A percentile compares a stretch with the other conserved stretches of the same genome.
Conservation (phyloP, 2,888 invertebrate genomes). For the Nipponacmea schrenckii region DNA sequence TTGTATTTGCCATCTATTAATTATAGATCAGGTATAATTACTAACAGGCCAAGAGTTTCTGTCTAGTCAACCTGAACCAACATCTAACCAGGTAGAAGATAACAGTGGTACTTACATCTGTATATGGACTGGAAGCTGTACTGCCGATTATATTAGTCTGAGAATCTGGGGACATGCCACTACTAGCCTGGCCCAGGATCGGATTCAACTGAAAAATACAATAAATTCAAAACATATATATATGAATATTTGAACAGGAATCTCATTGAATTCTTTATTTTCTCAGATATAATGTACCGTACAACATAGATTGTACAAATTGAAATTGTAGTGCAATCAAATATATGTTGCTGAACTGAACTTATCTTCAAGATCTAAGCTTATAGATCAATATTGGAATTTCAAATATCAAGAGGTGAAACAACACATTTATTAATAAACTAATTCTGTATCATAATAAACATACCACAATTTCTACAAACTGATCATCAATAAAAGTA, state of each 20-base stretch:
- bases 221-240: constrained; percentile 11
- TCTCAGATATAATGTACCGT: no score
- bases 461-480: not conserved
- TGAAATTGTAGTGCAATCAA: no score
- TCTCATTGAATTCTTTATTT: no score
- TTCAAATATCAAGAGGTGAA: not conserved
- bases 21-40: no score
- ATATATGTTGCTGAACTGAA: no score
- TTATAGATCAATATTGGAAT: not conserved
- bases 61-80: no score
- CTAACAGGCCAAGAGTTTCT: no score
- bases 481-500: not conserved
- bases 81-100: no score
- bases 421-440: not conserved
- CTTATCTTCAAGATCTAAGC: no score
- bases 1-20: no score
- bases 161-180: constrained; percentile 60
- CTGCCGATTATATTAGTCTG: constrained; percentile 60
- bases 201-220: constrained; percentile 59
- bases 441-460: not conserved
- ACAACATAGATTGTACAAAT: no score
- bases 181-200: constrained; percentile 52
- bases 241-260: no score
- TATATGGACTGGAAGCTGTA: constrained; percentile 55
- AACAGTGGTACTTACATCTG: constrained; percentile 48